Evolutionary conservation across 2,888 invertebrate genomes (phyloP).

Genomic region (Serrognathus titanus): DNA sequence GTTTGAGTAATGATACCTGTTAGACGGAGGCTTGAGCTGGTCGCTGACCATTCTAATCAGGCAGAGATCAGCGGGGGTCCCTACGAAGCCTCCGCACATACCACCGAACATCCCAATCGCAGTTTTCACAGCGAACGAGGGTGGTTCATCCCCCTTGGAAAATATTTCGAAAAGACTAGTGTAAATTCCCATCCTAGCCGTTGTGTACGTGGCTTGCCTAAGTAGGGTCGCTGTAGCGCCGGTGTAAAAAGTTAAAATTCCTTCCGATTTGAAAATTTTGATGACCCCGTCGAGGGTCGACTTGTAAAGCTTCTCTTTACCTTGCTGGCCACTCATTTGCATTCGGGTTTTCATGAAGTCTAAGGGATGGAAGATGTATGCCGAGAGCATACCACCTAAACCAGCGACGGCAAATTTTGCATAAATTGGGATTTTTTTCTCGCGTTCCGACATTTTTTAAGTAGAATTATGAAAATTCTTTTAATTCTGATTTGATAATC

Average conservation of each 20-base stretch:
- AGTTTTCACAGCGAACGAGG: constrained; percentile 78
- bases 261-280: constrained; percentile 42
- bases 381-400: background rate
- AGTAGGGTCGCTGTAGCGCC: constrained; percentile 91
- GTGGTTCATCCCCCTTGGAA: constrained; percentile 62
- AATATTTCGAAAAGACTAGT: constrained; percentile 76
- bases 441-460: background rate
- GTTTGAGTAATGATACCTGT: constrained; percentile 89
- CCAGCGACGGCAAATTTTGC: constrained; percentile 2
- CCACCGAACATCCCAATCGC: constrained; percentile 88
- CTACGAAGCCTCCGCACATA: constrained; percentile 79
- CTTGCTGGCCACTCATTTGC: constrained; percentile 1
- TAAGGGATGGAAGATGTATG: background rate
- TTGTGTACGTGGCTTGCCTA: constrained; percentile 97
- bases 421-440: background rate
- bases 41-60: constrained; percentile 98
- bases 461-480: too few species aligned
- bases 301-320: constrained; percentile 1
- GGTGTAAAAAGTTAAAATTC: constrained; percentile 79
- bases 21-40: constrained; percentile 83
- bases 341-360: constrained; percentile 4
- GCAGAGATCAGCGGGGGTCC: constrained; percentile 93
- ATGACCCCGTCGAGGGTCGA: background rate
- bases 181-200: constrained; percentile 91
- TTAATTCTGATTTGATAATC: background rate